phyloP scores from a whole-genome alignment of 2,888 invertebrate species.

The Iselma pallidipennis region DNA sequence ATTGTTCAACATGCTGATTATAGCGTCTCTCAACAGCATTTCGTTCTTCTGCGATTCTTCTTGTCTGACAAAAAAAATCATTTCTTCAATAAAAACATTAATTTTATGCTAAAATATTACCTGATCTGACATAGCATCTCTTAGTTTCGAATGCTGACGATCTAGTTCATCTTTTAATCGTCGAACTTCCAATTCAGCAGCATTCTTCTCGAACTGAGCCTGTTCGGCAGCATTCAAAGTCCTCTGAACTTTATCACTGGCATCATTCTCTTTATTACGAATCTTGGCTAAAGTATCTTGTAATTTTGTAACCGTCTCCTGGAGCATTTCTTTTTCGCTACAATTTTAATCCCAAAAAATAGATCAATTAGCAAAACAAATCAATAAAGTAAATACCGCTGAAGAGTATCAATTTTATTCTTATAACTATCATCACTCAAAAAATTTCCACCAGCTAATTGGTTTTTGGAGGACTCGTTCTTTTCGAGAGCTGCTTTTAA shows the following conservation, averaged over 20 bases:
- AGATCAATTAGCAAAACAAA: neutral
- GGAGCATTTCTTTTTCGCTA: slow-evolving; percentile 70
- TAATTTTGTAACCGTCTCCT: slow-evolving; percentile 70
- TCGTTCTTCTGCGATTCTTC: slow-evolving; percentile 72
- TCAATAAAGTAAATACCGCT: slow-evolving; percentile 57
- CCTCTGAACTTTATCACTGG: slow-evolving; percentile 67
- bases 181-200: slow-evolving; percentile 75
- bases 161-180: slow-evolving; percentile 77
- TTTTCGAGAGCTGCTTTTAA: slow-evolving; percentile 73
- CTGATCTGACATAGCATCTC: slow-evolving; percentile 77
- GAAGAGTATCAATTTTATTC: slow-evolving; percentile 71
- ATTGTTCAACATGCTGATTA: slow-evolving; percentile 73
- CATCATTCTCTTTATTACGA: slow-evolving; percentile 66
- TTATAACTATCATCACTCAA: slow-evolving; percentile 66
- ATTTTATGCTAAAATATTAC: slow-evolving; percentile 43
- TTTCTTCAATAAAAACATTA: slow-evolving; percentile 7
- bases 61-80: slow-evolving; percentile 45
- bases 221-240: slow-evolving; percentile 74
- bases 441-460: slow-evolving; percentile 53
- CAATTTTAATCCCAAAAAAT: slow-evolving; percentile 9
- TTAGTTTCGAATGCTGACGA: slow-evolving; percentile 73
- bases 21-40: slow-evolving; percentile 74
- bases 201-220: slow-evolving; percentile 76
- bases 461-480: slow-evolving; percentile 59
- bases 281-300: slow-evolving; percentile 67